phyloP scores from a whole-genome alignment of 2,888 invertebrate species.

The Muscina levida region DNA sequence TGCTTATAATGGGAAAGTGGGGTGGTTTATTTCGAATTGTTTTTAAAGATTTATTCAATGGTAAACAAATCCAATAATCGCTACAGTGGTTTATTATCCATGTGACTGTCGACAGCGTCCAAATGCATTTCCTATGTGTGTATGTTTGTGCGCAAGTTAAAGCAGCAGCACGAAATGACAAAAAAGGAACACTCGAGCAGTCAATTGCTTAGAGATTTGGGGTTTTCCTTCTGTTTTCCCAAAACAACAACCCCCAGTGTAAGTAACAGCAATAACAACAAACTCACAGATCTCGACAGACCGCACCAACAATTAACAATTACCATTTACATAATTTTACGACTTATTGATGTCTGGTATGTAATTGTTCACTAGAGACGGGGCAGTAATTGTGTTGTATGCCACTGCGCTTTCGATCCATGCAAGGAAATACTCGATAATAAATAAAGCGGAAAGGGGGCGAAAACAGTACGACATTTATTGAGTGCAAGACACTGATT shows the following conservation, averaged over 20 bases:
- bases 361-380: not conserved
- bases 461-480: not conserved
- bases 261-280: too few species aligned
- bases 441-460: too few species aligned
- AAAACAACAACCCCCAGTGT: too few species aligned
- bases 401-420: conserved; percentile 21
- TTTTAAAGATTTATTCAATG: too few species aligned
- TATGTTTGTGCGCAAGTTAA: conserved; percentile 27
- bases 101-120: conserved; percentile 23
- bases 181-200: conserved; percentile 30
- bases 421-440: not conserved
- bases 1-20: too few species aligned
- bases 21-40: too few species aligned
- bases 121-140: conserved; percentile 52
- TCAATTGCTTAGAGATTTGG: too few species aligned
- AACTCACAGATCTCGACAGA: not conserved
- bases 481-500: not conserved
- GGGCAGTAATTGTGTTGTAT: too few species aligned
- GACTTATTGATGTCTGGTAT: conserved; percentile 1
- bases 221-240: too few species aligned
- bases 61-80: conserved; percentile 42
- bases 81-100: conserved; percentile 13
- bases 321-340: too few species aligned
- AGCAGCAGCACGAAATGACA: conserved; percentile 38
- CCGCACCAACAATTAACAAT: too few species aligned